These are phyloP conservation scores for Aphaenogaster rudis DNA, from an alignment of 1,140 invertebrate species.

Conservation along the genomic window DNA sequence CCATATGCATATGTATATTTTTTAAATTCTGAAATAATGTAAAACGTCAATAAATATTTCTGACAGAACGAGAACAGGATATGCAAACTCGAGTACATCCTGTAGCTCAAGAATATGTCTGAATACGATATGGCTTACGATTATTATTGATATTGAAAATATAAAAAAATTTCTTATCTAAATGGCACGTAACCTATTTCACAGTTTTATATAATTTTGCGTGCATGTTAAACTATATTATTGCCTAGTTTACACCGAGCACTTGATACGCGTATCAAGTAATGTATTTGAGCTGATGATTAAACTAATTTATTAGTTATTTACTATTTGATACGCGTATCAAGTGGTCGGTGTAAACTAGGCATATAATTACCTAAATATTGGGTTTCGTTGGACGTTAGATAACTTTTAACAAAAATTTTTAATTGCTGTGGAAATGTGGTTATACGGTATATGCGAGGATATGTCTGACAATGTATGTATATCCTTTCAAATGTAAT, in stretches of 20 bases:
- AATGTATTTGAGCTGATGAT: too few relatives aligned
- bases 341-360: too few relatives aligned
- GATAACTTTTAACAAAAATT: not conserved
- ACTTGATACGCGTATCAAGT: too few relatives aligned
- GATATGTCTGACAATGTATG: not conserved
- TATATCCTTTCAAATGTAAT: conserved; percentile 12
- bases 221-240: not conserved
- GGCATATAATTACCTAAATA: not conserved
- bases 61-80: not conserved
- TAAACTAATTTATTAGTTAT: too few relatives aligned
- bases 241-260: too few relatives aligned
- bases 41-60: conserved; percentile 11
- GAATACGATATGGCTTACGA: conserved; percentile 11
- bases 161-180: conserved; percentile 44
- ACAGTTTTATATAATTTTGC: not conserved
- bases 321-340: too few relatives aligned
- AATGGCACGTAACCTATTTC: conserved; percentile 66
- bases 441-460: not conserved
- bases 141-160: conserved; percentile 24
- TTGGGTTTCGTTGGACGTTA: not conserved
- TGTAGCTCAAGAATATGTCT: not conserved
- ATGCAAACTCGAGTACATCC: not conserved
- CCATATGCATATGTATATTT: not conserved
- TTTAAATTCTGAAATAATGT: conserved; percentile 32
- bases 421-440: not conserved